Evolutionary conservation across 1,140 invertebrate species (phyloP).

Genomic region (Colletes gigas): DNA sequence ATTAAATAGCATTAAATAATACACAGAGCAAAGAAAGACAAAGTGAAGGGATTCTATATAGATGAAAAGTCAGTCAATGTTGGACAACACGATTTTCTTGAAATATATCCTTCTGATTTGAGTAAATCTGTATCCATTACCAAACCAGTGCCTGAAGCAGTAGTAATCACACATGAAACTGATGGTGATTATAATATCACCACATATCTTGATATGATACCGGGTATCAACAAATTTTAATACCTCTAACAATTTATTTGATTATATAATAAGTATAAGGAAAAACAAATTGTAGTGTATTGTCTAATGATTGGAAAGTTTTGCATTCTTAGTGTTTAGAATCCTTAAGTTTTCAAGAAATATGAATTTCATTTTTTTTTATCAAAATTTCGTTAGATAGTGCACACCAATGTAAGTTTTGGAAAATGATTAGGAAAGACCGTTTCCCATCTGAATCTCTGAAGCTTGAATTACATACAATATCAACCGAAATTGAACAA

Average conservation of each 20-base stretch:
- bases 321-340: too few species aligned
- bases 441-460: slow-evolving; percentile 15
- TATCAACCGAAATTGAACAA: not conserved
- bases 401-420: slow-evolving; percentile 21
- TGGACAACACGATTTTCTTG: slow-evolving; percentile 2
- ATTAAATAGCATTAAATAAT: not conserved
- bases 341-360: too few species aligned
- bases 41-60: slow-evolving; percentile 20
- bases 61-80: not conserved
- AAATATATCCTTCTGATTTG: slow-evolving; percentile 18
- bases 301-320: not conserved
- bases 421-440: slow-evolving; percentile 18
- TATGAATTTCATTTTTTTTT: not conserved
- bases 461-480: not conserved
- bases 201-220: slow-evolving; percentile 31
- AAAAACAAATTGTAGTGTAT: not conserved
- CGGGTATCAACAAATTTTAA: slow-evolving; percentile 5
- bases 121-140: not conserved
- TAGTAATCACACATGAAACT: not conserved
- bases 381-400: slow-evolving; percentile 8
- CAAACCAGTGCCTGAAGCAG: not conserved
- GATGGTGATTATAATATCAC: slow-evolving; percentile 15
- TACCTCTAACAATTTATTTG: not conserved
- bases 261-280: too few species aligned
- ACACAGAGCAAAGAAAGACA: slow-evolving; percentile 26